Conservation (phyloP, 2,113 vertebrate species). For the Verasper variegatus region DNA sequence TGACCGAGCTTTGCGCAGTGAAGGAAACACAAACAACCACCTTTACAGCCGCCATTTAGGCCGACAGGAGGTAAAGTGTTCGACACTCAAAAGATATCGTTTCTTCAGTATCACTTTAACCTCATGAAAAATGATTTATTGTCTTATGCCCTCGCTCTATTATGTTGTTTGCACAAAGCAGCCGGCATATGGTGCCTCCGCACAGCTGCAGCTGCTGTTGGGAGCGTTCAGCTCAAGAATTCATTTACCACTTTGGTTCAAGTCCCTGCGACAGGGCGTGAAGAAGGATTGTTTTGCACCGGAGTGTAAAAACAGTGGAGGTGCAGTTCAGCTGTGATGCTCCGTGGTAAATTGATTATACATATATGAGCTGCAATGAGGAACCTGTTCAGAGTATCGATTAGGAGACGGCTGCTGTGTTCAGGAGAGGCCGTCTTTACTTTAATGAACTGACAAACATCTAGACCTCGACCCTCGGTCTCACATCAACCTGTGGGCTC, state of each 20-base stretch:
- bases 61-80: conserved; percentile 9
- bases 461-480: conserved; percentile 13
- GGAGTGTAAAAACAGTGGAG: conserved; percentile 13
- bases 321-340: conserved; percentile 36
- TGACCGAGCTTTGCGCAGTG: background rate
- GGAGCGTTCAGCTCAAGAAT: conserved; percentile 53
- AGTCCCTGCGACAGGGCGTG: conserved; percentile 50
- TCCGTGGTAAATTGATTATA: conserved; percentile 55
- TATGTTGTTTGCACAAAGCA: conserved; percentile 49
- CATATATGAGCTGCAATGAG: conserved; percentile 54
- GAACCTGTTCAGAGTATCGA: conserved; percentile 56
- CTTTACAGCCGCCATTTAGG: conserved; percentile 1
- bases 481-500: background rate
- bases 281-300: conserved; percentile 42
- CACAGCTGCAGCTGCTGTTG: conserved; percentile 50
- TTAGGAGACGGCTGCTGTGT: conserved; percentile 42
- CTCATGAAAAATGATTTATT: conserved; percentile 50
- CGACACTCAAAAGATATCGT: conserved; percentile 10
- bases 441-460: conserved; percentile 38
- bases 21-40: background rate
- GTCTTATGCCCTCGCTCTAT: conserved; percentile 22
- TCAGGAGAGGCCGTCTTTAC: conserved; percentile 16
- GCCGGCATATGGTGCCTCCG: conserved; percentile 40
- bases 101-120: conserved; percentile 26
- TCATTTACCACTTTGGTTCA: conserved; percentile 54